These are phyloP conservation scores for Lordiphosa clarofinis DNA, from an alignment of 1,140 invertebrate species.

Conservation along the genomic window DNA sequence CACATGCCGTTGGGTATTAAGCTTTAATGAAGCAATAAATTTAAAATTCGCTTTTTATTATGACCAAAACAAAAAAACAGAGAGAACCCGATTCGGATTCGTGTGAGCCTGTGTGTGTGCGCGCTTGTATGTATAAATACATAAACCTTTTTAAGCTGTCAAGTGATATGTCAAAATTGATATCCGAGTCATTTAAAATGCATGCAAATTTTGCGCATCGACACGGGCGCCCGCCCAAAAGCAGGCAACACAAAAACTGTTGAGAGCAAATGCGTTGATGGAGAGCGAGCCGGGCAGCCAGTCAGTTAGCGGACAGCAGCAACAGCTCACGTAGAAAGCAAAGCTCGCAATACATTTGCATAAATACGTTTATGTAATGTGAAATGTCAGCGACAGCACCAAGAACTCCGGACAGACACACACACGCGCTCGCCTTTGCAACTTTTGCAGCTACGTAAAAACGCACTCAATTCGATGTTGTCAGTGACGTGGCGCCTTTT, in stretches of 20 bases:
- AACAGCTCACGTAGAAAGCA: constrained; percentile 45
- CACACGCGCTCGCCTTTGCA: constrained; percentile 9
- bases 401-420: constrained; percentile 33
- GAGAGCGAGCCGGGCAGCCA: constrained; percentile 19
- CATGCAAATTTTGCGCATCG: constrained; percentile 71
- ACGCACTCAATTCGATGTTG: constrained; percentile 44
- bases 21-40: constrained; percentile 78
- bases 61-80: constrained; percentile 32
- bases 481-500: constrained; percentile 15
- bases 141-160: constrained; percentile 78
- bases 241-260: constrained; percentile 13
- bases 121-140: constrained; percentile 67
- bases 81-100: constrained; percentile 5
- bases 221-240: constrained; percentile 35
- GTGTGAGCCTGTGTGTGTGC: constrained; percentile 15
- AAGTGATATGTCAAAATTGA: constrained; percentile 78
- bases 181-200: constrained; percentile 78
- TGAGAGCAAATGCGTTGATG: constrained; percentile 1
- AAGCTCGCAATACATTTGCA: constrained; percentile 68
- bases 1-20: constrained; percentile 61
- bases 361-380: constrained; percentile 76
- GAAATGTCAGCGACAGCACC: constrained; percentile 70
- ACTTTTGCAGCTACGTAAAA: constrained; percentile 34
- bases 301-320: constrained; percentile 48
- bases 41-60: constrained; percentile 71